Base-by-base conservation (phyloP, 2,113 vertebrate genomes). In the Dinomys branickii region DNA sequence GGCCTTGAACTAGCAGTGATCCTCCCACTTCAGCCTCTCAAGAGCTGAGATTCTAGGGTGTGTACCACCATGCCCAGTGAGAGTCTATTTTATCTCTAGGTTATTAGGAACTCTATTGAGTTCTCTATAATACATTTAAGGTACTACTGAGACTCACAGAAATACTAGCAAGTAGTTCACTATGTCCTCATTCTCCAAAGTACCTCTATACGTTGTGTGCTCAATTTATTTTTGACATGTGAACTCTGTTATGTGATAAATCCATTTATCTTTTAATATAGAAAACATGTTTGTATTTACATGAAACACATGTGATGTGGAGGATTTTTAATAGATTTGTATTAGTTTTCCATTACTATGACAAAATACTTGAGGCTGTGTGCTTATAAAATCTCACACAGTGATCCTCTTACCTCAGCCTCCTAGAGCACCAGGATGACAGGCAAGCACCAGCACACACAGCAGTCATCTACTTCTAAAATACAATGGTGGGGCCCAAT, bases 121-220 rank as follows among this genome's bases (percentile, higher is more conserved):
- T 67, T 78, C 19, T 11, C n/a, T 26, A 0, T 1, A 26, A 7
- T 19, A 4, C 38, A 4, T 33, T 56, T 38, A 30, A n/a, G 12
- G 35, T 13, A 8, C 38, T 12, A 35, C 28, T 59, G 19, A 24
- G 44, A 47, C 78, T 24, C 10, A 26, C 38, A 47, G 84, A 85
- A 65, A 14, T 22, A 33, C 35, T 44, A 30, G 19, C 61, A 12
- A 59, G 30, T 26, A 33, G 35, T 11, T 3, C 10, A 44, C 20
- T 38, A 13, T 3, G 0, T 9, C 0, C 0, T 7, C 2, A 22
- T 61, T 61, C 54, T 84, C 56, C 35, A 52, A 54, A 26, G 41
- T 41, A 35, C 6, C 26, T 56, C 12, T 50, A 1, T 8, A 33
- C 71, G 33, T 22, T 14, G 14, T 24, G 33, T 30, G 54, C 5